Base-by-base conservation (phyloP, 2,113 vertebrate genomes). In the Rhadina sibilatrix region DNA sequence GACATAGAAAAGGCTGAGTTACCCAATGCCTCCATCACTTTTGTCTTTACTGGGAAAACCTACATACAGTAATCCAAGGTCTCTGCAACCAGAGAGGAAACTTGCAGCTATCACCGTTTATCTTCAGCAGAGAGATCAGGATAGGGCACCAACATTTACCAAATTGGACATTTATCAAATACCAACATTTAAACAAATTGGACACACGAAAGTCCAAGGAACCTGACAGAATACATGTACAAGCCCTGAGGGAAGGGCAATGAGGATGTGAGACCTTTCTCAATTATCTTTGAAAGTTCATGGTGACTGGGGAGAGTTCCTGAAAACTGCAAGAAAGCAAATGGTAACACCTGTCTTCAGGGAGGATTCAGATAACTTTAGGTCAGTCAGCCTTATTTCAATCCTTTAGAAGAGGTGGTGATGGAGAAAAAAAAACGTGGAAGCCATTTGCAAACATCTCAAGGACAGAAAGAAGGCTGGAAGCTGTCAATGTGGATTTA, bases 191-290 rank as follows among this genome's bases (percentile, higher is more conserved):
- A 35, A 61, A 74, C 21, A 40, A 83, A 66, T 1, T 16, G 4
- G 6, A 56, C 8, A 12, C 30, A 15, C 1, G 31, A 21, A 85
- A 82, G 22, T 74, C 35, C 17, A 71, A 46, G 35, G 12, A 16
- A 90, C 60, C 16, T 47, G 37, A 81, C 0, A 0, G 16, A 33
- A 49, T 75, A 52, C 8, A 35, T 1, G 2, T 37, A 14, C 1
- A 84, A 42, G 5, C 70, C 12, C 60, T 65, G 47, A 81, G 52
- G 27, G 37, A 90, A 18, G 40, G 20, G 17, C 16, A 66, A 31
- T 70, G 8, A 38, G 60, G 53, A 2, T 30, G 23, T 2, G 1
- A 95, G n/a, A 63, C 35, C 5, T 54, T 59, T 89, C 53, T 72
- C 74, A 42, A 16, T 81, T 56, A 30, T 35, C 65, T 89, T 46